These are phyloP conservation scores for Epinephelus coioides DNA, from an alignment of 2,797 vertebrate genomes.

Conservation along the genomic window DNA sequence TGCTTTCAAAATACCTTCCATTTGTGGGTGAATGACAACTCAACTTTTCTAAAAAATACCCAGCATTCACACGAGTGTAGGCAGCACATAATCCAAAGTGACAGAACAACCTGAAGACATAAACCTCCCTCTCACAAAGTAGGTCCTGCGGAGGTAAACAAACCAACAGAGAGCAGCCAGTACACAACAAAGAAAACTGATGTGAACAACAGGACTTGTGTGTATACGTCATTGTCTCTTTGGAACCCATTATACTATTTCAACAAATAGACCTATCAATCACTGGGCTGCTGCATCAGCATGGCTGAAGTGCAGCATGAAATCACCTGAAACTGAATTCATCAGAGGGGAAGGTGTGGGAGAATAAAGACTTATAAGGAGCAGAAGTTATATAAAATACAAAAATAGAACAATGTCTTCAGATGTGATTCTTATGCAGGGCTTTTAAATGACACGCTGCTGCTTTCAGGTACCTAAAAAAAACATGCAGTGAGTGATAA, in stretches of 20 bases:
- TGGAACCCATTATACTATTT: background rate
- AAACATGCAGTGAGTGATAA: background rate
- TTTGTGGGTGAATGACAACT: constrained; percentile 16
- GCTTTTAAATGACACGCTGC: constrained; percentile 7
- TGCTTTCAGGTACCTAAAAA: background rate
- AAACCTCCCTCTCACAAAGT: background rate
- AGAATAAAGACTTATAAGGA: background rate
- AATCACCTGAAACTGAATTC: background rate
- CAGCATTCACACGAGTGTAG: constrained; percentile 16
- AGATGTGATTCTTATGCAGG: background rate
- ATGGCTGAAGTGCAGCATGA: background rate
- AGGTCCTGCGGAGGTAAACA: background rate
- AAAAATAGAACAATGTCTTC: constrained; percentile 7
- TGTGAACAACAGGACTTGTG: background rate
- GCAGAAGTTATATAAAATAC: background rate
- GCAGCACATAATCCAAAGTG: constrained; percentile 11
- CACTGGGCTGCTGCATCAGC: background rate
- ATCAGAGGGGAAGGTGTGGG: background rate
- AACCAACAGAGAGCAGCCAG: background rate
- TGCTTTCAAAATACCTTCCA: constrained; percentile 28
- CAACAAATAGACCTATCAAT: constrained; percentile 11
- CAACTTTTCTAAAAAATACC: background rate
- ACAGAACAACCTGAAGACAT: constrained; percentile 34
- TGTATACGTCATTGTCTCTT: background rate
- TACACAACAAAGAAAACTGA: background rate